Evolutionary conservation across 2,888 invertebrate genomes (phyloP).

Genomic region (Myopa testacea): DNA sequence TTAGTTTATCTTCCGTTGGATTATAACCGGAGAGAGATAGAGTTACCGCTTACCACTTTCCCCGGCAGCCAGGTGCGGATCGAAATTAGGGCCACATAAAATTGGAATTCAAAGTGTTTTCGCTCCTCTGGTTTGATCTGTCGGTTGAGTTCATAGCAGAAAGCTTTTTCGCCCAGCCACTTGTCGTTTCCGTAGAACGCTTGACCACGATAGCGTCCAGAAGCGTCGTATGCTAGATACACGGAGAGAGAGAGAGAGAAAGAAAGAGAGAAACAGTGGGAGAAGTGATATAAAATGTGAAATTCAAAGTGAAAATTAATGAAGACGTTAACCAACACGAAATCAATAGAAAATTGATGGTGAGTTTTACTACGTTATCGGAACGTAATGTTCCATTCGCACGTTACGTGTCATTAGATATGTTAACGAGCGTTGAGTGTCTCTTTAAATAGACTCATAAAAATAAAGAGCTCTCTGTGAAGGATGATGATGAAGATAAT

Average conservation of each 20-base stretch:
- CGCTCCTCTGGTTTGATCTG: slow-evolving; percentile 55
- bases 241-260: background rate
- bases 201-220: slow-evolving; percentile 82
- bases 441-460: too few species aligned
- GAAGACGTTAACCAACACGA: background rate
- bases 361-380: background rate
- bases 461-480: too few species aligned
- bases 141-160: slow-evolving; percentile 74
- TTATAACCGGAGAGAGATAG: too few species aligned
- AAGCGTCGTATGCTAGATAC: slow-evolving; percentile 80
- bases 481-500: too few species aligned
- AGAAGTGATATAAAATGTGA: background rate
- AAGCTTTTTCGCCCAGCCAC: slow-evolving; percentile 81
- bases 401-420: too few species aligned
- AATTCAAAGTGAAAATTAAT: background rate
- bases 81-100: slow-evolving; percentile 60
- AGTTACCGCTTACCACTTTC: slow-evolving; percentile 53
- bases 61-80: slow-evolving; percentile 56
- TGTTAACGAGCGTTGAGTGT: too few species aligned
- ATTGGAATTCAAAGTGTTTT: slow-evolving; percentile 64
- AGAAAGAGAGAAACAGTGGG: background rate
- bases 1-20: too few species aligned
- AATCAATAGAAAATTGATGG: background rate
- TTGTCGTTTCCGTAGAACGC: slow-evolving; percentile 84
- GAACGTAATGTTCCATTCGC: background rate